Evolutionary conservation across 2,113 vertebrate species (phyloP).

Genomic region (Romanogobio albipinnatus): DNA sequence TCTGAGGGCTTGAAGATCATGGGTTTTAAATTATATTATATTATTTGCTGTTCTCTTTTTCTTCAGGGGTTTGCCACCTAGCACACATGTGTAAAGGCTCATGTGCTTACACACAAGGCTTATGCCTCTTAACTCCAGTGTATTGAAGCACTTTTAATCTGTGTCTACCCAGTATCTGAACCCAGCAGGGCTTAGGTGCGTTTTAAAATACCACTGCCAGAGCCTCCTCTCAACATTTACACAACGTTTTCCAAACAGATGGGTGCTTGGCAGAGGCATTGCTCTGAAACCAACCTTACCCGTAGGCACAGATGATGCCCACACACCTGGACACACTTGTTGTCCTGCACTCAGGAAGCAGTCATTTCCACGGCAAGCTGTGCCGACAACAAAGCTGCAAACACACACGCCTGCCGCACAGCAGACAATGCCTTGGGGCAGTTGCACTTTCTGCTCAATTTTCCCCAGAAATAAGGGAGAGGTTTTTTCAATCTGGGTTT

Average conservation of each 20-base stretch:
- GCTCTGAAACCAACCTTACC: slow-evolving; percentile 11
- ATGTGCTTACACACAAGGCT: neutral
- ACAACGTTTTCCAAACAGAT: slow-evolving; percentile 35
- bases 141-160: slow-evolving; percentile 10
- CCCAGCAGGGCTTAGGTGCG: slow-evolving; percentile 24
- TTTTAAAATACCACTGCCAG: slow-evolving; percentile 21
- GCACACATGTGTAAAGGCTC: neutral
- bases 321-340: slow-evolving; percentile 44
- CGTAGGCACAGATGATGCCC: slow-evolving; percentile 39
- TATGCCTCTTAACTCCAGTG: neutral
- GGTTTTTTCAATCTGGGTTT: neutral
- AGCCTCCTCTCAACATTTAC: slow-evolving; percentile 31
- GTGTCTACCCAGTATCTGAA: slow-evolving; percentile 16
- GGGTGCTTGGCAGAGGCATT: slow-evolving; percentile 25
- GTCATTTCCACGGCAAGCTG: slow-evolving; percentile 20
- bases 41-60: neutral
- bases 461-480: neutral
- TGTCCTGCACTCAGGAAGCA: slow-evolving; percentile 11
- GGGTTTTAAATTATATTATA: no score
- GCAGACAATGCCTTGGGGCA: slow-evolving; percentile 9
- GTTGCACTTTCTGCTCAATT: neutral
- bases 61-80: neutral
- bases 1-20: no score
- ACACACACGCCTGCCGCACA: neutral
- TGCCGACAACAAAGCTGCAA: slow-evolving; percentile 15